Evolutionary conservation across 1,140 invertebrate genomes (phyloP).

Genomic region (Adoxophyes honmai): DNA sequence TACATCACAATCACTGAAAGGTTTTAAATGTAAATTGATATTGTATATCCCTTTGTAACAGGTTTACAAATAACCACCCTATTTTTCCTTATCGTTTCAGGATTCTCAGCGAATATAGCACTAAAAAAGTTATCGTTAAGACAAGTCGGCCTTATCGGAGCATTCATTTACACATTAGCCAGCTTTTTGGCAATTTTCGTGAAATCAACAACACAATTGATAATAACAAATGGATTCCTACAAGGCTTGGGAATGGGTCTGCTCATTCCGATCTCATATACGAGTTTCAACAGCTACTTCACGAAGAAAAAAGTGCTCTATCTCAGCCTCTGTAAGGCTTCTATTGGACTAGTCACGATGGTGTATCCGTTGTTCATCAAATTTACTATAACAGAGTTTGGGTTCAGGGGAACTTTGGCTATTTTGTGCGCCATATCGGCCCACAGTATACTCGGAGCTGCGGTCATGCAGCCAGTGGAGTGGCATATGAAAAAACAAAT

Average conservation of each 20-base stretch:
- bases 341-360: slow-evolving; percentile 79
- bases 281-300: slow-evolving; percentile 69
- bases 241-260: slow-evolving; percentile 68
- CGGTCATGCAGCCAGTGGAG: slow-evolving; percentile 83
- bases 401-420: slow-evolving; percentile 80
- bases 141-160: slow-evolving; percentile 78
- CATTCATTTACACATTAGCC: slow-evolving; percentile 75
- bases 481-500: slow-evolving; percentile 80
- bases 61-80: too few species aligned
- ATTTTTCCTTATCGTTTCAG: slow-evolving; percentile 32
- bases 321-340: slow-evolving; percentile 79
- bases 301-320: slow-evolving; percentile 76
- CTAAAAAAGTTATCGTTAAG: slow-evolving; percentile 77
- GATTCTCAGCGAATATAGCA: slow-evolving; percentile 69
- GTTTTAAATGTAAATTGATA: too few species aligned
- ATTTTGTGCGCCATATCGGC: slow-evolving; percentile 79
- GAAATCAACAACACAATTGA: slow-evolving; percentile 73
- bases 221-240: slow-evolving; percentile 72
- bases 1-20: too few species aligned
- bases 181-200: slow-evolving; percentile 77
- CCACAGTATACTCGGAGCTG: slow-evolving; percentile 80
- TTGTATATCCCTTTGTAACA: too few species aligned
- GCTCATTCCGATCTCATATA: slow-evolving; percentile 66
- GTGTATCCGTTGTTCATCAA: slow-evolving; percentile 78
- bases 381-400: slow-evolving; percentile 77